Evolutionary conservation across 2,113 vertebrate genomes (phyloP), one percentile per base, ranked within the genome.

Genomic region (Entelurus aequoreus): DNA sequence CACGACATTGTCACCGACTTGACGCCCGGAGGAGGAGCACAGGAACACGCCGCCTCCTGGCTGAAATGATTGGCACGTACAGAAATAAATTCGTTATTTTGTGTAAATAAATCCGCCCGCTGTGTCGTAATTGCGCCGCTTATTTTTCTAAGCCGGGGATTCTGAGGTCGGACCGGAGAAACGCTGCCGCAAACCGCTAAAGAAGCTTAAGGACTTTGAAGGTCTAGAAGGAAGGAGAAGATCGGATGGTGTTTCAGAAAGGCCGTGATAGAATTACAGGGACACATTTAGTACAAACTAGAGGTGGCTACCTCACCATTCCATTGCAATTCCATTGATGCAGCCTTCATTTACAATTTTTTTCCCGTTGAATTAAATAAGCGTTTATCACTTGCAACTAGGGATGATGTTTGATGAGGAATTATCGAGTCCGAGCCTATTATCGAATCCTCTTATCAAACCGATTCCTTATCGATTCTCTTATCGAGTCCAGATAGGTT

Each of bases 41-140:
- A 67, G 76, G 80, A 83, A 81, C 80, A 81, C 71, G 77, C 62
- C 75, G 61, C 63, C 59, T 65, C 75, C 66, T 66, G 62, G 76
- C 55, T 63, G 70, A 84, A 66, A 75, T 90, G 87, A 91, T 88
- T 91, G 90, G 84, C 88, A 82, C 83, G 78, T 81, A 74, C 64
- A 71, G 79, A 85, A 89, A 89, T 83, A 87, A 84, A 88, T 85
- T 87, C 84, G 83, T 88, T 89, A 80, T 84, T 88, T 84, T 83
- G 76, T 83, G 67, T 86, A 89, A 91, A 91, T 87, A 89, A 46
- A 89, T 85, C 84, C 50, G 51, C 67, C 69, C 79, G 60, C 76
- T 61, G 82, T 77, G 75, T 83, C 76, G 79, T 89, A 88, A 90
- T 90, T 88, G 71, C 69, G 3, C 38, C 78, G 87, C 76, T 89